Conservation (phyloP, 2,113 vertebrate genomes). For the Addax nasomaculatus region DNA sequence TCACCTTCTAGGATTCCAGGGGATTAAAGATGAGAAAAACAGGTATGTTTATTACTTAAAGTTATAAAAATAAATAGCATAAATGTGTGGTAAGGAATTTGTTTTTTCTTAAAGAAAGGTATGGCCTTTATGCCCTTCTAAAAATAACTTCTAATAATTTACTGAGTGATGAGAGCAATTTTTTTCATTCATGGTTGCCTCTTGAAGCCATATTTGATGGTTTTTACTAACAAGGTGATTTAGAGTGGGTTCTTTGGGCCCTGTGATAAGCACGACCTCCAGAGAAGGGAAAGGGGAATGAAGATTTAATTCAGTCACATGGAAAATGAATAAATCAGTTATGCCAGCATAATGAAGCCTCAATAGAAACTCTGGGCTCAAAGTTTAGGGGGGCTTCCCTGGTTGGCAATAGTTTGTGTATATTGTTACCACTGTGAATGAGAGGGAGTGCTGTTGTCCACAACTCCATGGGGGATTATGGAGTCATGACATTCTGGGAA, state of each 20-base stretch:
- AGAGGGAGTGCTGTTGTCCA: too few species aligned
- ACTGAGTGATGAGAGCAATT: not conserved
- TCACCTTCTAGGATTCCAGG: not conserved
- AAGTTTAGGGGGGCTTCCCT: not conserved
- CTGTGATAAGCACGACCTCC: not conserved
- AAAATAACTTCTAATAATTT: not conserved
- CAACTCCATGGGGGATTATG: not conserved
- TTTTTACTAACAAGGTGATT: not conserved
- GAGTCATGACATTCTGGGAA: not conserved
- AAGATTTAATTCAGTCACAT: not conserved
- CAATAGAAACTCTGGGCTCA: not conserved
- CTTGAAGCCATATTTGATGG: not conserved
- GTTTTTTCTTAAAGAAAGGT: not conserved
- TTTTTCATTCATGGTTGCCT: not conserved
- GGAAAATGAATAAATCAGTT: not conserved
- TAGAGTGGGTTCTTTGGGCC: not conserved
- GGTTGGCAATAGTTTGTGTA: not conserved
- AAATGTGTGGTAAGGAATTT: not conserved
- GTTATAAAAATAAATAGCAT: not conserved
- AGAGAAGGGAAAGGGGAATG: not conserved
- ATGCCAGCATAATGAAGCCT: not conserved
- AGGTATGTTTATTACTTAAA: not conserved
- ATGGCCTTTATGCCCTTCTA: not conserved
- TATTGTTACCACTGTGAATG: not conserved
- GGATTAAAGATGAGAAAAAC: not conserved